phyloP scores from a whole-genome alignment of 2,888 invertebrate genomes.

The Cantharis rustica region DNA sequence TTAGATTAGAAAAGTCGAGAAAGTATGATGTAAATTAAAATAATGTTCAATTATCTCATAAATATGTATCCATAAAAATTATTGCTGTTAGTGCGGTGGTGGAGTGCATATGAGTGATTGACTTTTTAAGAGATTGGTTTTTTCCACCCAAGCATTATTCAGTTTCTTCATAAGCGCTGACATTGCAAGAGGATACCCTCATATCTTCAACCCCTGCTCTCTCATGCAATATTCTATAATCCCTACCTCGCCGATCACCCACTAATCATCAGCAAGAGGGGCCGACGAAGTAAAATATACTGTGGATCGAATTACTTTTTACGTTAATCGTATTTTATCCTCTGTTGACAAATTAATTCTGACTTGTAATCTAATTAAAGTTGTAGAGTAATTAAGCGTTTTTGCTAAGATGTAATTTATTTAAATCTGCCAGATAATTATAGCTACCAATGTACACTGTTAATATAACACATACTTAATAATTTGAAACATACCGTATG shows the following conservation, averaged over 20 bases:
- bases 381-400: background rate
- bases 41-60: constrained; percentile 28
- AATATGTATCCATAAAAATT: constrained; percentile 34
- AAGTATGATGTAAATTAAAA: constrained; percentile 18
- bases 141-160: constrained; percentile 47
- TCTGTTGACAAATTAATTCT: constrained; percentile 42
- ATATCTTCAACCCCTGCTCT: constrained; percentile 29
- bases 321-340: constrained; percentile 44
- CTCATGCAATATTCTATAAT: constrained; percentile 25
- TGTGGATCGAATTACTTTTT: constrained; percentile 45
- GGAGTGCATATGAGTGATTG: constrained; percentile 48
- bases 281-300: constrained; percentile 41
- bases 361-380: constrained; percentile 21
- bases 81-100: constrained; percentile 16
- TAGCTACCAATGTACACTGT: no score
- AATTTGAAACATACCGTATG: no score
- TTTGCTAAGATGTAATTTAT: background rate
- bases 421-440: no score
- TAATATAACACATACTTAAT: no score
- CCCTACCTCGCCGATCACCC: constrained; percentile 37
- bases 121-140: constrained; percentile 52
- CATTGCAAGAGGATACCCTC: constrained; percentile 39
- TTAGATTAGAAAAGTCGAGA: background rate
- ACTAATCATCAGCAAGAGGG: constrained; percentile 45
- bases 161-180: constrained; percentile 51